phyloP scores from a whole-genome alignment of 2,113 vertebrate species.

The Aphyosemion australe region DNA sequence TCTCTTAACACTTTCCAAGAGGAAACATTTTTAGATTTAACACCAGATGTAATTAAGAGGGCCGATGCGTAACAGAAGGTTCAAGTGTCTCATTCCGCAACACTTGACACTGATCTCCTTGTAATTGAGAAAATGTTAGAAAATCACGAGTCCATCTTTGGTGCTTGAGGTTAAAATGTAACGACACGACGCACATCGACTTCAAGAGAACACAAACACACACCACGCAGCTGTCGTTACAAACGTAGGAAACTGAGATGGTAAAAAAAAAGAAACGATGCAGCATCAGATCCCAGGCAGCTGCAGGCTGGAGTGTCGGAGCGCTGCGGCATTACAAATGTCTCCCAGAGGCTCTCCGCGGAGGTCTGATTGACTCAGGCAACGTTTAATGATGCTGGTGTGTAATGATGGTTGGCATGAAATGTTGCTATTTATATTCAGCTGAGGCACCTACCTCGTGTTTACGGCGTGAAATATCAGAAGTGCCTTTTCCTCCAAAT shows the following conservation, averaged over 20 bases:
- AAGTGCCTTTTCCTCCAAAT: constrained; percentile 16
- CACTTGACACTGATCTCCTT: neutral
- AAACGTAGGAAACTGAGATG: constrained; percentile 8
- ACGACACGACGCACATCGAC: neutral
- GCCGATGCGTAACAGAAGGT: neutral
- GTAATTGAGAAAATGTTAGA: too few relatives aligned
- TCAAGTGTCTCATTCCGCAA: too few relatives aligned
- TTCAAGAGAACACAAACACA: constrained; percentile 21
- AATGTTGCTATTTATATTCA: constrained; percentile 71
- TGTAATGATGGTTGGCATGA: constrained; percentile 58
- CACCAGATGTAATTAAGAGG: neutral
- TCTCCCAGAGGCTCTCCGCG: constrained; percentile 43
- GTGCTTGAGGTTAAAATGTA: neutral
- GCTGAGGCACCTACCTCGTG: constrained; percentile 42
- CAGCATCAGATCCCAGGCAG: constrained; percentile 13
- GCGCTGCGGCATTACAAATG: constrained; percentile 34
- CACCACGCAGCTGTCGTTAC: constrained; percentile 7
- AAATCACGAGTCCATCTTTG: neutral
- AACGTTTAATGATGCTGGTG: constrained; percentile 59
- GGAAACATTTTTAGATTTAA: neutral
- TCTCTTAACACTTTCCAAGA: too few relatives aligned
- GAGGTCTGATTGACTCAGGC: constrained; percentile 59
- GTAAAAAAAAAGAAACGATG: constrained; percentile 2
- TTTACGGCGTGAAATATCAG: constrained; percentile 40
- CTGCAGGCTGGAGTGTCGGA: constrained; percentile 33